Conservation (phyloP, 2,797 vertebrate species). For the Girardinus metallicus region DNA sequence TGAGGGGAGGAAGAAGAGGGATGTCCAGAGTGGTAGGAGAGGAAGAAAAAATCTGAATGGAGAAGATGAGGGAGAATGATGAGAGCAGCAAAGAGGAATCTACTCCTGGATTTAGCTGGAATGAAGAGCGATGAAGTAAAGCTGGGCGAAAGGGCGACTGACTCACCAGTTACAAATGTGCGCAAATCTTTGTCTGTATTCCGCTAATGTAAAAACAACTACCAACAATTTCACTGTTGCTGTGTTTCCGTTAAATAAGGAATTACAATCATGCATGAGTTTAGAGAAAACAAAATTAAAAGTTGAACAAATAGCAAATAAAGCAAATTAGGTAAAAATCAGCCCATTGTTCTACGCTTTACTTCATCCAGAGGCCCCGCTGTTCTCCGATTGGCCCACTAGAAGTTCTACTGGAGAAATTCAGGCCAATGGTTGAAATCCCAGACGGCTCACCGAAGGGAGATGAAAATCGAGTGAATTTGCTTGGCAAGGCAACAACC, state of each 20-base stretch:
- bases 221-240: too few relatives aligned
- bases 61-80: conserved; percentile 13
- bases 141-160: conserved; percentile 30
- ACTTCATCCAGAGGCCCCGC: too few relatives aligned
- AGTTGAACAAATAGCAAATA: neutral
- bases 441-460: too few relatives aligned
- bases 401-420: neutral
- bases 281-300: neutral
- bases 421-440: neutral
- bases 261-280: too few relatives aligned
- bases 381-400: too few relatives aligned
- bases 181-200: neutral
- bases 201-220: too few relatives aligned
- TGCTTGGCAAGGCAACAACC: neutral
- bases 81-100: conserved; percentile 5
- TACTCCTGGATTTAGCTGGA: conserved; percentile 2
- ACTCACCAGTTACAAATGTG: conserved; percentile 22
- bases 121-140: conserved; percentile 18
- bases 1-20: conserved; percentile 4
- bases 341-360: too few relatives aligned
- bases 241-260: too few relatives aligned
- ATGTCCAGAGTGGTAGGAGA: conserved; percentile 23
- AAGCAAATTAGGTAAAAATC: neutral
- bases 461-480: neutral
- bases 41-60: conserved; percentile 6